A percentile compares a stretch with the other conserved stretches of the same genome.
phyloP scores from a whole-genome alignment of 2,797 vertebrate species.

The Hybognathus amarus region DNA sequence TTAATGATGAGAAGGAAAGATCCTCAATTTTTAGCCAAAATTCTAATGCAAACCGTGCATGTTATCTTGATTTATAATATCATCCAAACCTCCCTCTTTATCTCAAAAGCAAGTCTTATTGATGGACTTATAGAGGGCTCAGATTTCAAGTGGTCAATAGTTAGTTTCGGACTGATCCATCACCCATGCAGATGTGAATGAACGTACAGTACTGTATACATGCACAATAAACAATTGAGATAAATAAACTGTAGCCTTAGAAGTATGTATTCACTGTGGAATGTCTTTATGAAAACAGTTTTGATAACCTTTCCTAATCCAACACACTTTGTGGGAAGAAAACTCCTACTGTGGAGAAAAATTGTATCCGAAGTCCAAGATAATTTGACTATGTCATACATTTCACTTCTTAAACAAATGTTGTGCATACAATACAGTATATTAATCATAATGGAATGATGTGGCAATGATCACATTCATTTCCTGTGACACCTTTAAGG shows the following conservation, averaged over 20 bases:
- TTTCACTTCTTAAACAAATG: conserved; percentile 13
- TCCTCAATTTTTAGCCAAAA: not conserved
- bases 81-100: conserved; percentile 22
- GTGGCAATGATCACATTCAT: not conserved
- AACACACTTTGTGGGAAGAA: not conserved
- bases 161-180: conserved; percentile 20
- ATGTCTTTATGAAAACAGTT: conserved; percentile 51
- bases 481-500: not conserved
- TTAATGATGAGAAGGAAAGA: conserved; percentile 41
- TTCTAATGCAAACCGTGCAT: conserved; percentile 24
- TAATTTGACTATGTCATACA: not conserved
- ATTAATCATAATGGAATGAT: not conserved
- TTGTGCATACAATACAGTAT: not conserved
- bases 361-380: not conserved
- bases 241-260: conserved; percentile 26
- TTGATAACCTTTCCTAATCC: conserved; percentile 44
- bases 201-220: conserved; percentile 17
- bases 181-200: conserved; percentile 35
- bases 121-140: conserved; percentile 18
- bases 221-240: conserved; percentile 31
- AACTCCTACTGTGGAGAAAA: conserved; percentile 21
- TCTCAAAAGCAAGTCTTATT: conserved; percentile 31
- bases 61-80: conserved; percentile 24
- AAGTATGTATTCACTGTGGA: conserved; percentile 46
- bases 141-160: conserved; percentile 2